A percentile compares a stretch with the other conserved stretches of the same genome.
phyloP scores from a whole-genome alignment of 1,140 invertebrate genomes.

The Procambarus virginalis region DNA sequence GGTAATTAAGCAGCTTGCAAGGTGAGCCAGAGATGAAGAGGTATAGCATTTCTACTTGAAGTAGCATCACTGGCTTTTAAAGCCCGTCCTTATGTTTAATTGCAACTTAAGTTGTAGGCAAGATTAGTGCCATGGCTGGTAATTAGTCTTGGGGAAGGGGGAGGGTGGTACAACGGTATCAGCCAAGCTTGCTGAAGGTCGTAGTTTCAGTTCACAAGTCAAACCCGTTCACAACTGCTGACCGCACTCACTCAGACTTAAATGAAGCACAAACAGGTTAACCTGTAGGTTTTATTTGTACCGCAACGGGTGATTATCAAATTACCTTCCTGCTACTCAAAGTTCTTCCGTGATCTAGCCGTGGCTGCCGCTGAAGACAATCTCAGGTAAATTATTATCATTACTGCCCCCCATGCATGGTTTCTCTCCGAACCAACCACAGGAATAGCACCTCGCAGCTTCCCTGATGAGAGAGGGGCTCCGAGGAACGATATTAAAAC shows the following conservation, averaged over 20 bases:
- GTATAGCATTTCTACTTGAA: neutral
- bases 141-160: neutral
- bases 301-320: constrained; percentile 44
- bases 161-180: neutral
- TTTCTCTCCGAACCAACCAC: neutral
- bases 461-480: neutral
- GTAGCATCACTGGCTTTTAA: neutral
- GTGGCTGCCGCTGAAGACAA: constrained; percentile 13
- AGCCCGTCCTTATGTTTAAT: neutral
- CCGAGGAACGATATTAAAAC: constrained; percentile 2
- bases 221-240: neutral
- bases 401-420: constrained; percentile 12
- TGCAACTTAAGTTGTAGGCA: neutral
- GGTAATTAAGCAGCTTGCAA: constrained; percentile 9
- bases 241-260: neutral
- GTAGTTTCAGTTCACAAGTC: neutral
- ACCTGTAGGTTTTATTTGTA: neutral
- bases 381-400: constrained; percentile 33
- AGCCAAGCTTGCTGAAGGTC: neutral
- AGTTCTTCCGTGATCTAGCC: constrained; percentile 5
- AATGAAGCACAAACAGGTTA: neutral
- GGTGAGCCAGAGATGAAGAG: neutral
- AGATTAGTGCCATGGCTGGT: neutral
- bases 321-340: constrained; percentile 37
- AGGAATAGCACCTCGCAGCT: neutral